A percentile compares a stretch with the other conserved stretches of the same genome.
Evolutionary conservation across 2,113 vertebrate species (phyloP).

Genomic region (Pterocles orientalis): DNA sequence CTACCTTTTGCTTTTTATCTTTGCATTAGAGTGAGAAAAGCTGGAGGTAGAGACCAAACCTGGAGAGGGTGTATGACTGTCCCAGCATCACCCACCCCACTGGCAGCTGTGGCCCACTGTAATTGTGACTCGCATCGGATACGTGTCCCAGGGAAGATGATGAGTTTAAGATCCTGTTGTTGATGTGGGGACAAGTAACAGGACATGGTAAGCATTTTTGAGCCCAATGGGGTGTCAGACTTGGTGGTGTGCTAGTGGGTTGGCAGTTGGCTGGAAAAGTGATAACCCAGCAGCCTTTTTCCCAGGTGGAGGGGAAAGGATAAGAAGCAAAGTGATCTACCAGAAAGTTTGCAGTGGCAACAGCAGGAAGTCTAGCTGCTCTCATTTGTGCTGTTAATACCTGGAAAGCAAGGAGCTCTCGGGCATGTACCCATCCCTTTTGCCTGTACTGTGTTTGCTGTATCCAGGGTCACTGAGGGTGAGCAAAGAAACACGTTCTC

Average conservation of each 20-base stretch:
- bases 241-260: background rate
- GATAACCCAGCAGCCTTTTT: background rate
- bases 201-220: background rate
- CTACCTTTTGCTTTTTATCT: background rate
- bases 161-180: background rate
- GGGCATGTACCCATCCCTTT: background rate
- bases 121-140: background rate
- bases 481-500: background rate
- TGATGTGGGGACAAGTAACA: background rate
- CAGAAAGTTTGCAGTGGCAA: background rate
- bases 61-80: background rate
- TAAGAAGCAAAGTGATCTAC: background rate
- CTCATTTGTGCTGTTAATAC: background rate
- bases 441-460: background rate
- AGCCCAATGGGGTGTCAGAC: background rate
- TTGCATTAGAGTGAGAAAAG: background rate
- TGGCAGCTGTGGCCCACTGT: fast-evolving
- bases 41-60: background rate
- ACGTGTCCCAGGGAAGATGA: background rate
- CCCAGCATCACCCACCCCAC: background rate
- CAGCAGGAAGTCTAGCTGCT: background rate
- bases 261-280: background rate
- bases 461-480: background rate
- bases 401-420: background rate
- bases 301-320: background rate